phyloP scores from a whole-genome alignment of 2,888 invertebrate genomes.

The Scaptomyza tumidula region DNA sequence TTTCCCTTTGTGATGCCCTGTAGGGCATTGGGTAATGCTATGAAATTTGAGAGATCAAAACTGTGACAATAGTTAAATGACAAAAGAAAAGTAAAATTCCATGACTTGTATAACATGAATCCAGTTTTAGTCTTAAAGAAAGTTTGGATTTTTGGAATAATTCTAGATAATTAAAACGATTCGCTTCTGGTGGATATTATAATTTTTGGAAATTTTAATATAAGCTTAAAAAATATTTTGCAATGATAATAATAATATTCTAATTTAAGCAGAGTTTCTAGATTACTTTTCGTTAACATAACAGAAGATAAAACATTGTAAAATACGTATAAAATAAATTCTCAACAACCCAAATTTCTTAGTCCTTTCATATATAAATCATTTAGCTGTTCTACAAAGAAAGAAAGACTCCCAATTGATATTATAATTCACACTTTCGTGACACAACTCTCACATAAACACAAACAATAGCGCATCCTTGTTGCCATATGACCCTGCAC shows the following conservation, averaged over 20 bases:
- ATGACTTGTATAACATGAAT: neutral
- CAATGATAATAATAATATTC: too few species aligned
- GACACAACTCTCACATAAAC: neutral
- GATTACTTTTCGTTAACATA: too few species aligned
- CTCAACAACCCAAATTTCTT: too few species aligned
- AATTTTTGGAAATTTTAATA: too few species aligned
- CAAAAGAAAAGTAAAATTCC: neutral
- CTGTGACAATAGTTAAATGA: neutral
- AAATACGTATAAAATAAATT: neutral
- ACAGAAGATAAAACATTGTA: neutral
- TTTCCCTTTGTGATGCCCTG: conserved; percentile 44
- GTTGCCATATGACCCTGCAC: conserved; percentile 30
- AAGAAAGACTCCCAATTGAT: neutral
- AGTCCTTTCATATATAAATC: neutral
- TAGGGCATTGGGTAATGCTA: conserved; percentile 39
- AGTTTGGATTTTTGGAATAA: too few species aligned
- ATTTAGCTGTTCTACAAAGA: neutral
- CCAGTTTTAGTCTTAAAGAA: neutral
- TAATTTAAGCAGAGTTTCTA: too few species aligned
- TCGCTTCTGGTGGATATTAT: too few species aligned
- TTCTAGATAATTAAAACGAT: too few species aligned
- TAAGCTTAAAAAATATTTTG: too few species aligned
- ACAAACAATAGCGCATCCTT: conserved; percentile 43
- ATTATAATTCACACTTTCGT: conserved; percentile 1
- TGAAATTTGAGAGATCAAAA: conserved; percentile 22